Conservation (phyloP, 2,888 invertebrate genomes). For the Nowickia ferox region DNA sequence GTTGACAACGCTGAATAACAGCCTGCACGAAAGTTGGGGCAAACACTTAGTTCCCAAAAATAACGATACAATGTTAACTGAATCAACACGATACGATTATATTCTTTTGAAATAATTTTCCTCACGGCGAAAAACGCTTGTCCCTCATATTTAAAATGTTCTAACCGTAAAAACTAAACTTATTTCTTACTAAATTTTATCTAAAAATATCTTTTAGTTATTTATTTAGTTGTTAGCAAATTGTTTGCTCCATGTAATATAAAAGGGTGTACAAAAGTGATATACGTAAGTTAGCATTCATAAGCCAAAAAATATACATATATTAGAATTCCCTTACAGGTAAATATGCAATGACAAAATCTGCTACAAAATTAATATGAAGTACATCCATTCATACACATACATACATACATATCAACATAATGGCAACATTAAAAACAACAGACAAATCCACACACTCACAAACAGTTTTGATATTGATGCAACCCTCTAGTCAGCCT, state of each 20-base stretch:
- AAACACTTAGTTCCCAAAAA: no score
- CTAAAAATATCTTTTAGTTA: background rate
- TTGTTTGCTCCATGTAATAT: background rate
- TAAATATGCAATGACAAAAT: conserved; percentile 67
- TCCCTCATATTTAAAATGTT: no score
- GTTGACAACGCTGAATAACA: no score
- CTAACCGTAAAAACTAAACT: no score
- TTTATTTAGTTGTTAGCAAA: conserved; percentile 12
- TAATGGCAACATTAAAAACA: background rate
- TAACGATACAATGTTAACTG: no score
- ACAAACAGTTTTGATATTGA: background rate
- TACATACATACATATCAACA: background rate
- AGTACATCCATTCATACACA: background rate
- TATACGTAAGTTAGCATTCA: background rate
- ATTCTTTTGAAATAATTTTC: no score
- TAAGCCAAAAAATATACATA: background rate
- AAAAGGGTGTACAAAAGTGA: background rate
- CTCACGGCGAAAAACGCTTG: no score
- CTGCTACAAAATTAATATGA: conserved; percentile 30
- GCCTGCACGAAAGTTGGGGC: no score
- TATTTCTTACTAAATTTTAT: no score
- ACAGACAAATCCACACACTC: conserved; percentile 1
- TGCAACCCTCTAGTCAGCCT: no score
- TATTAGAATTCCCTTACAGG: conserved; percentile 36
- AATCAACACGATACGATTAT: no score